Base-by-base conservation (phyloP, 2,113 vertebrate genomes). In the Pelobates fuscus region DNA sequence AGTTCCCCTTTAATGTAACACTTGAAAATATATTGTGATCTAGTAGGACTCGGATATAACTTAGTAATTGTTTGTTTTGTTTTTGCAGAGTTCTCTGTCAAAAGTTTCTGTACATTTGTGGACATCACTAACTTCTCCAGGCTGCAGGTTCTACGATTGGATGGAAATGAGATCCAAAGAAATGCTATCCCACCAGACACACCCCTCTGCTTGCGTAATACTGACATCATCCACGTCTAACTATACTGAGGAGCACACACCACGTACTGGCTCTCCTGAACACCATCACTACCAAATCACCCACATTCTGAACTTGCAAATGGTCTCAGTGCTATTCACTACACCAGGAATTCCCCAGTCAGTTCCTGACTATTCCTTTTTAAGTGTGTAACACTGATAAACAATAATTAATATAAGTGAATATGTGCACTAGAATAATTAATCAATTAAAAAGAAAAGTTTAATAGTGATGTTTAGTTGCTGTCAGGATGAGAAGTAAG, bases 91-190 rank as follows among this genome's bases (percentile, higher is more conserved):
- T 98, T 98, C 85, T 94, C 94, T 73, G 81, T 98, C 87, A 93
- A 93, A 74, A 98, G 96, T 63, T 97, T 99, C 90, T 99, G 97
- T 88, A 89, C 82, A 14, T 64, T 92, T 41, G 87, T 94, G 79
- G 94, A 98, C 0, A 86, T 96, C 59, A 85, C 90, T 82, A 97
- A 93, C 86, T 98, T 95, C 91, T 98, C 96, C 55, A 92, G 88
- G 79, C 94, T 99, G 55, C 89, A 79, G 82, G 94, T 95, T 6
- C 85, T 99, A 83, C 92, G 96, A 23, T 88, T 99, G 64, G 96
- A 98, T 0, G 96, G 95, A 1, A 99, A 99, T 2, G 92, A 91
- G 78, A 91, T 99, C 80, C 82, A 88, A 30, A 72, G 71, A 1
- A 83, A 86, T 8, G 92, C 93, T 1, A 79, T 98, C 79, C 96